Conservation (phyloP, 2,797 vertebrate genomes). For the Galaxias olidus region DNA sequence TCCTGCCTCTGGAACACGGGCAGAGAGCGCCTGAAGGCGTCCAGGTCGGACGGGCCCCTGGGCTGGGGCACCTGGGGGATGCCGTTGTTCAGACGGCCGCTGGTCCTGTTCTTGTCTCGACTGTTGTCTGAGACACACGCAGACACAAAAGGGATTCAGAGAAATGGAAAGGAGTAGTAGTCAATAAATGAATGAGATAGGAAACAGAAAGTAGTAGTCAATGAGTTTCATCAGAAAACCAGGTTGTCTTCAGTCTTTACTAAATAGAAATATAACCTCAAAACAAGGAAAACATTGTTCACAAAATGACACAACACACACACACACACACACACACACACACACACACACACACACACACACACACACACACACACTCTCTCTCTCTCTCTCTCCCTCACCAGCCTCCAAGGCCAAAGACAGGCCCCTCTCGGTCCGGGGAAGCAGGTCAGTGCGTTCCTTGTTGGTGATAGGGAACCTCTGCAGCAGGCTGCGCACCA, state of each 20-base stretch:
- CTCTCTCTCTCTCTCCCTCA: too few relatives aligned
- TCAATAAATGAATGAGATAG: too few relatives aligned
- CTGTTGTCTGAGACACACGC: constrained; percentile 64
- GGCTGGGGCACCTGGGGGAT: constrained; percentile 85
- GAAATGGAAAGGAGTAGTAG: too few relatives aligned
- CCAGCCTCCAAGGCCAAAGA: constrained; percentile 71
- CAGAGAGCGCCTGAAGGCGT: constrained; percentile 82
- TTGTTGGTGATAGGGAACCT: constrained; percentile 87
- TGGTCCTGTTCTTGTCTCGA: constrained; percentile 79
- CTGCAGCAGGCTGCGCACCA: constrained; percentile 78
- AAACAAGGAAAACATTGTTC: not conserved
- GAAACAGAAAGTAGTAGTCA: too few relatives aligned
- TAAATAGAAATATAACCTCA: not conserved
- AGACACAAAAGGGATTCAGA: not conserved
- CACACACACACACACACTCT: constrained; percentile 28
- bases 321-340: not conserved
- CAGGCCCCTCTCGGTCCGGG: constrained; percentile 71
- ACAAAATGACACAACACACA: not conserved
- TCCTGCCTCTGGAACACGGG: constrained; percentile 85
- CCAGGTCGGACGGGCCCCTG: constrained; percentile 83
- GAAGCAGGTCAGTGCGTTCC: constrained; percentile 82
- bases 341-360: constrained; percentile 7
- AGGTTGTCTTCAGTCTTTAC: too few relatives aligned
- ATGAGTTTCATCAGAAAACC: too few relatives aligned
- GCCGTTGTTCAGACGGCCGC: constrained; percentile 82